Conservation (phyloP, 1,140 invertebrate genomes). For the Cydia amplana region DNA sequence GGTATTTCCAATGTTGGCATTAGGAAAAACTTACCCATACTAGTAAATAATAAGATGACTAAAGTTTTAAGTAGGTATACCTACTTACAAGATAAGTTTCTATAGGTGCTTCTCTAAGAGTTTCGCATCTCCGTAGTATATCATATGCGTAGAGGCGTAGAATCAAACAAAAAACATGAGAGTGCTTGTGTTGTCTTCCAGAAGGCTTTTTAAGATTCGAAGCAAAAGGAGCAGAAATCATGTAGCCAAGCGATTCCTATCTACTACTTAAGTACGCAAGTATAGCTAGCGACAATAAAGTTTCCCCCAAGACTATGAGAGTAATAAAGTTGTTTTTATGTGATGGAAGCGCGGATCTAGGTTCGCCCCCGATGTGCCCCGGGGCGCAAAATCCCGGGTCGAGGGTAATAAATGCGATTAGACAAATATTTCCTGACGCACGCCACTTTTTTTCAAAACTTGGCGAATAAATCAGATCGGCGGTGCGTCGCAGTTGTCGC, state of each 20-base stretch:
- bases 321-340: constrained; percentile 39
- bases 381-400: constrained; percentile 64
- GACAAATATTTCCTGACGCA: constrained; percentile 77
- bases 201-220: too few relatives aligned
- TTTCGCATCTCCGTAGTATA: too few relatives aligned
- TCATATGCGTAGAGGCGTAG: too few relatives aligned
- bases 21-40: too few relatives aligned
- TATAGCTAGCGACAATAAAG: constrained; percentile 15
- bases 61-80: too few relatives aligned
- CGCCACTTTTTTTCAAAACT: constrained; percentile 76
- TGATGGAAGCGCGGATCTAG: constrained; percentile 27
- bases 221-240: neutral
- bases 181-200: too few relatives aligned
- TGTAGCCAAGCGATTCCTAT: neutral
- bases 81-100: too few relatives aligned
- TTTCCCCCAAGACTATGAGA: constrained; percentile 22
- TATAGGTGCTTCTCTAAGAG: too few relatives aligned
- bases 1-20: too few relatives aligned
- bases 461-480: constrained; percentile 77
- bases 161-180: too few relatives aligned
- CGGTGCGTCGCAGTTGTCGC: constrained; percentile 76
- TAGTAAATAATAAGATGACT: too few relatives aligned
- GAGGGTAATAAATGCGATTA: constrained; percentile 73
- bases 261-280: constrained; percentile 15
- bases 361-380: constrained; percentile 50